These are phyloP conservation scores for Paraescarpia echinospica DNA, from an alignment of 1,140 invertebrate genomes.

Conservation along the genomic window DNA sequence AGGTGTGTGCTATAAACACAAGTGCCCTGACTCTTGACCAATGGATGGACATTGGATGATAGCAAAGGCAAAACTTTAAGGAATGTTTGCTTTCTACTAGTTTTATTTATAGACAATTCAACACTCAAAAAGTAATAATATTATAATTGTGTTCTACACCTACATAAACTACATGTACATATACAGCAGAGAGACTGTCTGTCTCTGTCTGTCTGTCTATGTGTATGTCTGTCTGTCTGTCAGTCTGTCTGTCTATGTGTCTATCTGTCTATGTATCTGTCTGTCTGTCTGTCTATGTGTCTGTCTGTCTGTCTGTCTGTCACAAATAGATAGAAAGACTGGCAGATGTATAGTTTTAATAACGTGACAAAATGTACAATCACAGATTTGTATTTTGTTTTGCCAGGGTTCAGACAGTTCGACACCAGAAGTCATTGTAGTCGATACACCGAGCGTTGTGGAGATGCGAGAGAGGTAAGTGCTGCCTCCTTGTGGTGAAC, in stretches of 20 bases:
- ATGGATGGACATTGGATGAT: neutral
- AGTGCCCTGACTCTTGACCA: neutral
- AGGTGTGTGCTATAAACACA: neutral
- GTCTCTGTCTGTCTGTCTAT: too few species aligned
- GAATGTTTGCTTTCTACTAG: too few species aligned
- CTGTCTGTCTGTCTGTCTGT: neutral
- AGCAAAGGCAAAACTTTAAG: neutral
- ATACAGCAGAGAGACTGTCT: neutral
- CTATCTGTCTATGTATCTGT: neutral
- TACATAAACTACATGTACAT: neutral
- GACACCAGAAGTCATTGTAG: neutral
- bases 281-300: neutral
- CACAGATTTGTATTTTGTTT: neutral
- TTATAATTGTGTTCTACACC: neutral
- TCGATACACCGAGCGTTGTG: neutral
- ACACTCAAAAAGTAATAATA: neutral
- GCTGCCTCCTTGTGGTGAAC: neutral
- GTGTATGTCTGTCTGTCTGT: too few species aligned
- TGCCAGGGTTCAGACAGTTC: neutral
- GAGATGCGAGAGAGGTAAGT: conserved; percentile 3
- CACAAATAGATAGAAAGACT: neutral
- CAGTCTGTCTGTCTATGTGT: too few species aligned
- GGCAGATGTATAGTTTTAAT: neutral
- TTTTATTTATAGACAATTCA: neutral
- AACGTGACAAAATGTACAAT: neutral